Percentiles rank a stretch among this genome's conserved stretches.
phyloP scores from a whole-genome alignment of 2,113 vertebrate genomes.

The Syngnathus scovelli region DNA sequence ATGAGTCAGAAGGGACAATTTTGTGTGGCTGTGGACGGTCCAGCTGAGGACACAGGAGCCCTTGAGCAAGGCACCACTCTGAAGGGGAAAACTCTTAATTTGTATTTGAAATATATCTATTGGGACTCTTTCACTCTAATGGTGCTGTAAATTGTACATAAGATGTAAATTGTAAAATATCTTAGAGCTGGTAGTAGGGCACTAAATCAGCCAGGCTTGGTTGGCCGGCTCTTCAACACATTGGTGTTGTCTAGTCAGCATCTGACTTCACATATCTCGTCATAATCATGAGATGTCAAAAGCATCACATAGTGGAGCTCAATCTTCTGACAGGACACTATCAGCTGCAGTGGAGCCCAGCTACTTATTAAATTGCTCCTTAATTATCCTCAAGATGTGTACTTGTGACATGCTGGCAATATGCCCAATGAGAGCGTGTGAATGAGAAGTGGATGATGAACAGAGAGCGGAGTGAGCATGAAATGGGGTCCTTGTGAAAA shows the following conservation, averaged over 20 bases:
- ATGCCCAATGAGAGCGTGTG: conserved; percentile 47
- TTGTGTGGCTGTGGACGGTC: background rate
- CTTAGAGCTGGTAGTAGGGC: conserved; percentile 20
- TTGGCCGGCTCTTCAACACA: conserved; percentile 49
- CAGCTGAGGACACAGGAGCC: too few relatives aligned
- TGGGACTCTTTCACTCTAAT: background rate
- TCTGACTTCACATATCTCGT: conserved; percentile 54
- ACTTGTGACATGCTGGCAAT: conserved; percentile 60
- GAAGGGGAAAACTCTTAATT: background rate
- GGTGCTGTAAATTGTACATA: background rate
- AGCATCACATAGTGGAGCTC: conserved; percentile 42
- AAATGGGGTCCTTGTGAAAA: conserved; percentile 40
- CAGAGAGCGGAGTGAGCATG: conserved; percentile 46
- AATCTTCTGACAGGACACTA: conserved; percentile 60
- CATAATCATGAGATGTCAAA: conserved; percentile 61
- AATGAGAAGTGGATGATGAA: conserved; percentile 51
- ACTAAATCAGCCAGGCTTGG: conserved; percentile 37
- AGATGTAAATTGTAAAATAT: background rate
- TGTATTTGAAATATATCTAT: background rate
- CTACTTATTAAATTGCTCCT: conserved; percentile 62
- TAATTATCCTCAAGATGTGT: conserved; percentile 66
- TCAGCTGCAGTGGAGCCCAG: conserved; percentile 46
- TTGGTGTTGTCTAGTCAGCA: conserved; percentile 54
- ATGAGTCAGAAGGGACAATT: background rate
- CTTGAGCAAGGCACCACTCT: too few relatives aligned